Evolutionary conservation across 2,888 invertebrate species (phyloP).

Genomic region (Crocallis elinguaria): DNA sequence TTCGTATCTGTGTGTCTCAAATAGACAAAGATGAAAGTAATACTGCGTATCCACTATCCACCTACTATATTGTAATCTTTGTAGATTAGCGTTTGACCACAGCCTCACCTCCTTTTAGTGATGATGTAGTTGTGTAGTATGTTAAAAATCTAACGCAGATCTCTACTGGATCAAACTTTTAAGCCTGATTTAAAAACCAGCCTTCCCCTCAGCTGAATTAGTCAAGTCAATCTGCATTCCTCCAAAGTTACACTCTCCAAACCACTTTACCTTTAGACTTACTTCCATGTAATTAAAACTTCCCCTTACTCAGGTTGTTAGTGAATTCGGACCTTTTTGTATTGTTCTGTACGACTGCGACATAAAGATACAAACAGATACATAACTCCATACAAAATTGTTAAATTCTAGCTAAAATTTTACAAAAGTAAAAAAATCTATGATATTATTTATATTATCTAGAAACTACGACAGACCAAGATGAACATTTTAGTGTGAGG

Average conservation of each 20-base stretch:
- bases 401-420: background rate
- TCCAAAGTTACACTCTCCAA: conserved; percentile 5
- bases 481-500: too few relatives aligned
- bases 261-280: conserved; percentile 50
- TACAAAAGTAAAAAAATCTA: too few relatives aligned
- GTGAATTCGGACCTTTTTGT: conserved; percentile 72
- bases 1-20: too few relatives aligned
- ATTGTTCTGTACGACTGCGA: conserved; percentile 51
- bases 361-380: background rate
- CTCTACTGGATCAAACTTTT: background rate
- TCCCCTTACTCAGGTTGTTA: conserved; percentile 67
- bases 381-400: background rate
- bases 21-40: too few relatives aligned
- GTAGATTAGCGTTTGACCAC: too few relatives aligned
- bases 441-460: too few relatives aligned
- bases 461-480: too few relatives aligned
- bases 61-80: too few relatives aligned
- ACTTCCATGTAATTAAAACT: conserved; percentile 79
- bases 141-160: too few relatives aligned
- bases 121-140: too few relatives aligned
- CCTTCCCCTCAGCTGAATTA: conserved; percentile 1
- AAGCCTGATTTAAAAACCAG: conserved; percentile 1
- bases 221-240: conserved; percentile 11
- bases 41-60: too few relatives aligned
- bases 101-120: too few relatives aligned